Evolutionary conservation across 2,888 invertebrate species (phyloP).

Genomic region (Syrista parreyssii): DNA sequence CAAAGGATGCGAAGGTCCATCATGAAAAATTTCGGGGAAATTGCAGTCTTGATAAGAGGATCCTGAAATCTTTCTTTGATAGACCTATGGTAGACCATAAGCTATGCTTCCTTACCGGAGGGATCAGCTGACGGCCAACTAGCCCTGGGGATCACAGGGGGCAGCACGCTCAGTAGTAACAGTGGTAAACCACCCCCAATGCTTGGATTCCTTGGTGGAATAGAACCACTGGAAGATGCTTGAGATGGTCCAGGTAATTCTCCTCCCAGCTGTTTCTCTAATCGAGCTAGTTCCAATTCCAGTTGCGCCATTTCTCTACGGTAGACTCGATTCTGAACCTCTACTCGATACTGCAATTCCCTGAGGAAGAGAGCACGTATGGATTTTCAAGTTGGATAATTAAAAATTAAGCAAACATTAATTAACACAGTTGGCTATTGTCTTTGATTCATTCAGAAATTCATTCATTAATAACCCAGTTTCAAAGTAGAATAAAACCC

Average conservation of each 20-base stretch:
- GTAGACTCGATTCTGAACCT: slow-evolving; percentile 92
- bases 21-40: slow-evolving; percentile 29
- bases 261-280: slow-evolving; percentile 75
- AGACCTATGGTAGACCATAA: slow-evolving; percentile 17
- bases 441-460: too few species aligned
- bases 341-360: slow-evolving; percentile 86
- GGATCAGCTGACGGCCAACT: slow-evolving; percentile 82
- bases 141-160: slow-evolving; percentile 80
- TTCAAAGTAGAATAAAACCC: too few species aligned
- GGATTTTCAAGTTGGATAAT: too few species aligned
- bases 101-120: slow-evolving; percentile 48
- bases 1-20: slow-evolving; percentile 21
- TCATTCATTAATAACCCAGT: too few species aligned
- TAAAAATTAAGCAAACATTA: too few species aligned
- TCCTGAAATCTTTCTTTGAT: slow-evolving; percentile 23
- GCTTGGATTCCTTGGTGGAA: slow-evolving; percentile 73
- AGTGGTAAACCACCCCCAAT: slow-evolving; percentile 78
- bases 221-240: slow-evolving; percentile 71
- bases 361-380: slow-evolving; percentile 31
- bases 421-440: too few species aligned
- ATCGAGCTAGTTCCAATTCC: slow-evolving; percentile 80
- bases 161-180: slow-evolving; percentile 77
- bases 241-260: slow-evolving; percentile 68
- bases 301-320: slow-evolving; percentile 83
- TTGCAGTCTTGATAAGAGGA: neutral